phyloP scores from a whole-genome alignment of 2,888 invertebrate genomes.

The Pimpla rufipes region DNA sequence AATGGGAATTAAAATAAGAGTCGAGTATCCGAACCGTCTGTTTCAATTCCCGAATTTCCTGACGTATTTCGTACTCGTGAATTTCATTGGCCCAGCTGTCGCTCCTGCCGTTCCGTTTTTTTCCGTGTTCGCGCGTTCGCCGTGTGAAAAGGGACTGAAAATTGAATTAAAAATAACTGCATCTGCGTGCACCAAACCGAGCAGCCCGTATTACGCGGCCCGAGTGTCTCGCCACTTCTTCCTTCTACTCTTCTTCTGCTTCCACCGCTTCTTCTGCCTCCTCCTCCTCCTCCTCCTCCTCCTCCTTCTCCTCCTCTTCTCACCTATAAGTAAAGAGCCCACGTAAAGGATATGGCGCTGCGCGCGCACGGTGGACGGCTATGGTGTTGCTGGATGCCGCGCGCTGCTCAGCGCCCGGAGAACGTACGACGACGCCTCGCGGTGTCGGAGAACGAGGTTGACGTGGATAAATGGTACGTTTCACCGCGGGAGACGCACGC shows the following conservation, averaged over 20 bases:
- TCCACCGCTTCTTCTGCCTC: not conserved
- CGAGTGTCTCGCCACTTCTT: no score
- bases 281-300: slow-evolving; percentile 5
- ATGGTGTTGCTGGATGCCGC: slow-evolving; percentile 46
- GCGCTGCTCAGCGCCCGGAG: slow-evolving; percentile 39
- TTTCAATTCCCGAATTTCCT: no score
- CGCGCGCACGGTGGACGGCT: slow-evolving; percentile 23
- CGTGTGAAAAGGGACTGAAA: slow-evolving; percentile 23
- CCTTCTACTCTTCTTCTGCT: no score
- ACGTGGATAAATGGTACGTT: slow-evolving; percentile 84
- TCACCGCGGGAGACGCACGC: slow-evolving; percentile 80
- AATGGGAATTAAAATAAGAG: no score
- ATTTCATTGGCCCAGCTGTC: not conserved
- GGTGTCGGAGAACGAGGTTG: slow-evolving; percentile 82
- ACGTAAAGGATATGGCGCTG: slow-evolving; percentile 33
- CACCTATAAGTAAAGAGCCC: slow-evolving; percentile 38
- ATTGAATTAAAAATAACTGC: slow-evolving; percentile 23
- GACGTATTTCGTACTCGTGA: not conserved
- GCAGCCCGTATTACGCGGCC: no score
- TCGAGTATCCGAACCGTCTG: no score
- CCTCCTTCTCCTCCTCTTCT: slow-evolving; percentile 38
- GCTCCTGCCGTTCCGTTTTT: not conserved
- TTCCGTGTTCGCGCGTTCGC: not conserved
- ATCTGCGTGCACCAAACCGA: no score
- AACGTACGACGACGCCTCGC: slow-evolving; percentile 74